Percentiles rank a stretch among this genome's conserved stretches.
Conservation (phyloP, 2,113 vertebrate genomes). For the Camelus bactrianus region DNA sequence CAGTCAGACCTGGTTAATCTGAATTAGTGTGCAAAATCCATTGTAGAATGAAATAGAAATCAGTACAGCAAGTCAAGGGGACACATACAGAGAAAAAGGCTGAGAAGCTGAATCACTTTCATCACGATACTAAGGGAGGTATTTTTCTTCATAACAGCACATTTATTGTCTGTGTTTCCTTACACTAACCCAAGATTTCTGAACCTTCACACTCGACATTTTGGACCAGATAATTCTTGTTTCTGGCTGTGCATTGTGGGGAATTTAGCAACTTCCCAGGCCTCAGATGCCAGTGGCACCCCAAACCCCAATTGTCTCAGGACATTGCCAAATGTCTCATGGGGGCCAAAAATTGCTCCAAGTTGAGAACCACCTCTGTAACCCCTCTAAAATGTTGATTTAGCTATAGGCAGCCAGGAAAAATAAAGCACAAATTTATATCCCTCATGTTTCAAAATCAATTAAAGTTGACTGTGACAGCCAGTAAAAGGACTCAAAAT, state of each 20-base stretch:
- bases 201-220: background rate
- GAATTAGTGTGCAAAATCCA: conserved; percentile 81
- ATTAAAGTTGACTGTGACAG: background rate
- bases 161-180: background rate
- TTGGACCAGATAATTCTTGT: background rate
- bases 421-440: background rate
- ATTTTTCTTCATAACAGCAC: background rate
- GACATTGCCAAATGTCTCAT: background rate
- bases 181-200: background rate
- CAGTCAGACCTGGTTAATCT: conserved; percentile 83
- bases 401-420: background rate
- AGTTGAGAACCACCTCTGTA: background rate
- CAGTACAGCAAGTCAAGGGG: conserved; percentile 78
- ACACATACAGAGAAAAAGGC: conserved; percentile 10
- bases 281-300: background rate
- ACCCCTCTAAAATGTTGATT: background rate
- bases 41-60: conserved; percentile 81
- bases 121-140: background rate
- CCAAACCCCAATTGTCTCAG: background rate
- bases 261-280: background rate
- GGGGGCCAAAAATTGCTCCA: background rate
- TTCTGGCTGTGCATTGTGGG: background rate
- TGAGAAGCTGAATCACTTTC: background rate
- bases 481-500: background rate
- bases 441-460: background rate